These are phyloP conservation scores for Babylonia areolata DNA, from an alignment of 1,140 invertebrate species.

Conservation along the genomic window DNA sequence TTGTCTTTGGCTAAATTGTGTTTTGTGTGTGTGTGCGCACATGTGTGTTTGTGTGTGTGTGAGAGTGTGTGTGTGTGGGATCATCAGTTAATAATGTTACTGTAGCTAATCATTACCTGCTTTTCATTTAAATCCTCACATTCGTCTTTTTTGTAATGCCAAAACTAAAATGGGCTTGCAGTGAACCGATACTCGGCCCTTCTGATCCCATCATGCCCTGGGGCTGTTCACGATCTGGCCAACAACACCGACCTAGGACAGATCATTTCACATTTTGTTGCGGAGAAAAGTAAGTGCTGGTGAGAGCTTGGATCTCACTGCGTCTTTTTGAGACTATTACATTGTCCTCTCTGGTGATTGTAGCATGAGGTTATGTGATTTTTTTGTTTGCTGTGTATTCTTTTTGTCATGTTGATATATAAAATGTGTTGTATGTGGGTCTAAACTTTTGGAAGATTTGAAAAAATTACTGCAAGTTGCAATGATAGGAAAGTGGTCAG, in stretches of 20 bases:
- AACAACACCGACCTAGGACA: conserved; percentile 71
- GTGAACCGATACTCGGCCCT: conserved; percentile 76
- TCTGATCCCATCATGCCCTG: conserved; percentile 75
- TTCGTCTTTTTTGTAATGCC: no score
- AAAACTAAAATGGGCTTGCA: conserved; percentile 48
- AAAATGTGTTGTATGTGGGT: not conserved
- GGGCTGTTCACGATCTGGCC: conserved; percentile 74
- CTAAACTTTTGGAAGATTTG: no score
- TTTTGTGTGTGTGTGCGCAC: no score
- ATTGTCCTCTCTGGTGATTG: not conserved
- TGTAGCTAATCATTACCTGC: no score
- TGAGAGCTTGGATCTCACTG: not conserved
- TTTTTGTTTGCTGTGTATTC: not conserved
- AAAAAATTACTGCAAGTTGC: no score
- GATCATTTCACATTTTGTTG: conserved; percentile 74
- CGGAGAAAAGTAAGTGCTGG: conserved; percentile 74
- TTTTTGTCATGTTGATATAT: no score
- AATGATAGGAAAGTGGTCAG: not conserved
- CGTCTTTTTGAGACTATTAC: not conserved
- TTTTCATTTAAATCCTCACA: no score
- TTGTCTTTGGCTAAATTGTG: no score
- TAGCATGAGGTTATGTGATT: not conserved
- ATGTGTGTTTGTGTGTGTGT: no score
- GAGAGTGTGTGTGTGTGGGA: no score
- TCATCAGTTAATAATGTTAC: no score